These are phyloP conservation scores for Arenaria interpres DNA, from an alignment of 2,113 vertebrate genomes.

Conservation along the genomic window DNA sequence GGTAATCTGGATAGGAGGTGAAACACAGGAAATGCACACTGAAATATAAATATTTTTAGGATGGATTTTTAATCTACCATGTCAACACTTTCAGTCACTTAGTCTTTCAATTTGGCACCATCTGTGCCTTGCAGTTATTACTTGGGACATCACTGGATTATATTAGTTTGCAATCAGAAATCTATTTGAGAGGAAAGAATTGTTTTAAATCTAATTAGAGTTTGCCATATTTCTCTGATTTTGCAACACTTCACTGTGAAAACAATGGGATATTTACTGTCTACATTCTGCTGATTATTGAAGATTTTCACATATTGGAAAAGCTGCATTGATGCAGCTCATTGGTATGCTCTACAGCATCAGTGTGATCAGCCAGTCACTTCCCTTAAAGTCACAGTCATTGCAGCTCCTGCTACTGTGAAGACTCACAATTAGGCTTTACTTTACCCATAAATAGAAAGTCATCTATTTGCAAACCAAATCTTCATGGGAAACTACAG, in stretches of 20 bases:
- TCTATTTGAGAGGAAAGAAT: neutral
- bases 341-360: neutral
- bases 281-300: slow-evolving; percentile 1
- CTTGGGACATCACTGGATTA: slow-evolving; percentile 5
- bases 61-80: slow-evolving; percentile 35
- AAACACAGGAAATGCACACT: neutral
- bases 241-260: slow-evolving; percentile 28
- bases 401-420: slow-evolving; percentile 39
- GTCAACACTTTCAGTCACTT: slow-evolving; percentile 5
- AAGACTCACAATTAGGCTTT: slow-evolving; percentile 39
- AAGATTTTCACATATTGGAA: slow-evolving; percentile 25
- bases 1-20: neutral
- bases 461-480: slow-evolving; percentile 38
- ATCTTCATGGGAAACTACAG: slow-evolving; percentile 52
- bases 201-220: slow-evolving; percentile 22
- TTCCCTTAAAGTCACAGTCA: slow-evolving; percentile 45
- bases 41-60: slow-evolving; percentile 14
- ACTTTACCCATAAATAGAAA: slow-evolving; percentile 52
- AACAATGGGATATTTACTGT: slow-evolving; percentile 45
- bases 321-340: neutral
- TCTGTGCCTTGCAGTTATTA: slow-evolving; percentile 25
- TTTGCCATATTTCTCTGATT: neutral
- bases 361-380: neutral
- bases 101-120: slow-evolving; percentile 55
- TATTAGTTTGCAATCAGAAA: slow-evolving; percentile 38